A percentile compares a stretch with the other conserved stretches of the same genome.
phyloP scores from a whole-genome alignment of 1,140 invertebrate genomes.

The Meloidogyne chitwoodi region DNA sequence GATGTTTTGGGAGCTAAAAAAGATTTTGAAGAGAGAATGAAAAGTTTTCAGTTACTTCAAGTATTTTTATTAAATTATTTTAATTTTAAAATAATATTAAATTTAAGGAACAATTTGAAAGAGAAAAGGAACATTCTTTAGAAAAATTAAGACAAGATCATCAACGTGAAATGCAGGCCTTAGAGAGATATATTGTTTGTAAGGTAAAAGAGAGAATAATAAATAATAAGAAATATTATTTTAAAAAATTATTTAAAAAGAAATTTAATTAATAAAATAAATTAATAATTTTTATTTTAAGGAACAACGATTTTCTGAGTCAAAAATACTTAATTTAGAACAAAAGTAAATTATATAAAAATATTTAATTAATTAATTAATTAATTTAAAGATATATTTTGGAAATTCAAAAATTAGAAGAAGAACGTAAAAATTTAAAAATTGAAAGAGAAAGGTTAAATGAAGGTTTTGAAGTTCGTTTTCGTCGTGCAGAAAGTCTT shows the following conservation, averaged over 20 bases:
- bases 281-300: neutral
- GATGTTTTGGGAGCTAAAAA: slow-evolving; percentile 58
- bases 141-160: slow-evolving; percentile 58
- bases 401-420: slow-evolving; percentile 57
- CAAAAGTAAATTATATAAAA: slow-evolving; percentile 45
- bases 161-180: slow-evolving; percentile 56
- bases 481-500: slow-evolving; percentile 51
- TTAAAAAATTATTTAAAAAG: no score
- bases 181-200: slow-evolving; percentile 5
- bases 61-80: slow-evolving; percentile 20
- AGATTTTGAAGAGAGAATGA: slow-evolving; percentile 58
- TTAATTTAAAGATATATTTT: slow-evolving; percentile 50
- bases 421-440: slow-evolving; percentile 54
- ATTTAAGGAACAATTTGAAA: slow-evolving; percentile 55
- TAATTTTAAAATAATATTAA: slow-evolving; percentile 1
- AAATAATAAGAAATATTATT: no score
- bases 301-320: slow-evolving; percentile 54
- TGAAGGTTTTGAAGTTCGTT: slow-evolving; percentile 58
- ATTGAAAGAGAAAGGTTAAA: slow-evolving; percentile 55
- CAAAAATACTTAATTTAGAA: slow-evolving; percentile 55
- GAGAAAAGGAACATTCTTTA: slow-evolving; percentile 58
- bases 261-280: no score
- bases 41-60: slow-evolving; percentile 56
- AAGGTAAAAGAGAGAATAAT: neutral
- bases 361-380: slow-evolving; percentile 10